Base-by-base conservation (phyloP, 2,888 invertebrate genomes). In the Stramonita haemastoma region DNA sequence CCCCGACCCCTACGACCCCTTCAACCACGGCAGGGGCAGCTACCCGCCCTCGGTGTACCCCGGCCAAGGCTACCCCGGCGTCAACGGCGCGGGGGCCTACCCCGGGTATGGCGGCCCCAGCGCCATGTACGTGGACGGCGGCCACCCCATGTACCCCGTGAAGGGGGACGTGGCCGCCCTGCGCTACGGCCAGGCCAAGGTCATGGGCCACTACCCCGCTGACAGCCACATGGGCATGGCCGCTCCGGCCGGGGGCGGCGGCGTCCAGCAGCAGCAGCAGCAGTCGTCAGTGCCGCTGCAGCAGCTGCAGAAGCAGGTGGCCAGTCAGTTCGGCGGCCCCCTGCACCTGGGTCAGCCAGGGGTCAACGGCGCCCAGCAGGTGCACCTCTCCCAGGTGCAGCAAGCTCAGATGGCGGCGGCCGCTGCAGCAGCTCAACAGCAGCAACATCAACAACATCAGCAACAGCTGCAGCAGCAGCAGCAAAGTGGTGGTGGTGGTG, bases 301-400 rank as follows among this genome's bases (percentile, higher is more conserved):
- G 92, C 95, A 95, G 91, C 92, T 94, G 89, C 95, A 95, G 93
- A 93, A 95, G 92, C 94, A 95, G 92, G 94, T 95, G 89, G 92
- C 93, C 91, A 93, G 93, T 88, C 98, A 98, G 96, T 98, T 98
- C 97, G 98, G 98, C 95, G 70, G 17, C 15, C 13, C 87, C 26
- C 96, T 98, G 96, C 98, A 98, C 96, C 98, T 98, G 93, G 97
- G 97, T 93, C 98, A 98, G 95, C 6, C 6, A 5, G n/a, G 11
- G 26, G n/a, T 73, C 73, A 79, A 17, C 77, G 32, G 77, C 77
- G 98, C 98, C 60, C 98, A 98, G 96, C 96, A 96, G 90, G 94
- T 96, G 94, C 96, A 98, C 87, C 92, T 95, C 92, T 91, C 92
- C 22, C 94, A 94, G 91, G 94, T 94, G 11, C 95, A 95, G 46